These are phyloP conservation scores for Limnephilus auricula DNA, from an alignment of 2,888 invertebrate genomes.

Conservation along the genomic window DNA sequence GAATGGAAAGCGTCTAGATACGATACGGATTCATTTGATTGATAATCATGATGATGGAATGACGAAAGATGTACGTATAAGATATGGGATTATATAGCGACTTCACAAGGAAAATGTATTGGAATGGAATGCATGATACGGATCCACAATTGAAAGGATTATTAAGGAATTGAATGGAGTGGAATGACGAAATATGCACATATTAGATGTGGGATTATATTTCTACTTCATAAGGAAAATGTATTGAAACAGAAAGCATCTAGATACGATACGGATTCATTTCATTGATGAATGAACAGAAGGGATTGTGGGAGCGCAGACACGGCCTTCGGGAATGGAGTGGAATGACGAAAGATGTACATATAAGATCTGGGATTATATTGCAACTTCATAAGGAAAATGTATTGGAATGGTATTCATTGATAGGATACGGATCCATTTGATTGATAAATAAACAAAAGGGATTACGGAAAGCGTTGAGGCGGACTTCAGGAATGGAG, in stretches of 20 bases:
- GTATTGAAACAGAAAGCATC: no score
- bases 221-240: no score
- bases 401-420: background rate
- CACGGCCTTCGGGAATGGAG: slow-evolving; percentile 70
- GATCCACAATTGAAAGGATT: no score
- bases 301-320: slow-evolving; percentile 3
- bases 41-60: no score
- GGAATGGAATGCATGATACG: no score
- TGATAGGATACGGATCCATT: no score
- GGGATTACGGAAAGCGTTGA: slow-evolving; percentile 14
- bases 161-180: slow-evolving; percentile 72
- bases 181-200: no score
- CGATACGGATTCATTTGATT: no score
- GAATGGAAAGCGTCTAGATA: no score
- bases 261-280: no score
- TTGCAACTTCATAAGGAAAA: background rate
- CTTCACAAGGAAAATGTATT: background rate
- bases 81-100: background rate
- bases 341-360: slow-evolving; percentile 25
- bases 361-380: background rate
- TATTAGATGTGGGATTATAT: no score
- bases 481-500: slow-evolving; percentile 71
- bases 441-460: slow-evolving; percentile 73
- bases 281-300: no score
- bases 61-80: slow-evolving; percentile 10